phyloP scores from a whole-genome alignment of 2,797 vertebrate species.

The Tolypeutes matacus region DNA sequence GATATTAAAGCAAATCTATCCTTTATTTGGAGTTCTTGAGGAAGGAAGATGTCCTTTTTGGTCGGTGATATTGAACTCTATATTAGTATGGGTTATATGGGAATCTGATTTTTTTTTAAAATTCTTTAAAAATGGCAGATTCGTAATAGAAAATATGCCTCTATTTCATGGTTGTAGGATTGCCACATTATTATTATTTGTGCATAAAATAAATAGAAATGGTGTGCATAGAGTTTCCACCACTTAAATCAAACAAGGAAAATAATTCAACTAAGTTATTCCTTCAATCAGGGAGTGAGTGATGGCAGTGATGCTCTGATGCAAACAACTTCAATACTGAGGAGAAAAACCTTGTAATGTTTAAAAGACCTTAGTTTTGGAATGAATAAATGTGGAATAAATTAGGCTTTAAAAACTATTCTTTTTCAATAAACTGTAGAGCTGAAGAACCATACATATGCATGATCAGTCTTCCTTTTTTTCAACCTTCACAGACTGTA shows the following conservation, averaged over 20 bases:
- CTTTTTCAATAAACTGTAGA: slow-evolving; percentile 47
- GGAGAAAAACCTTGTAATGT: slow-evolving; percentile 61
- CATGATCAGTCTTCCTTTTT: background rate
- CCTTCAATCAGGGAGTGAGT: slow-evolving; percentile 62
- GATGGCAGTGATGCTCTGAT: slow-evolving; percentile 62
- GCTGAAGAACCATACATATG: slow-evolving; percentile 40
- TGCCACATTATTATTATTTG: slow-evolving; percentile 69
- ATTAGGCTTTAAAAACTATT: slow-evolving; percentile 60
- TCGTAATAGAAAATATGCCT: slow-evolving; percentile 55
- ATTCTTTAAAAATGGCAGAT: slow-evolving; percentile 52
- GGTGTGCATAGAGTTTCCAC: background rate
- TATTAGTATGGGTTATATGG: slow-evolving; percentile 18
- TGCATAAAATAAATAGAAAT: slow-evolving; percentile 73
- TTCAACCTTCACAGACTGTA: background rate
- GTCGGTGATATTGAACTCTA: background rate
- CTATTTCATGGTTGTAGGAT: slow-evolving; percentile 52
- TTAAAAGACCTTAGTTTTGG: slow-evolving; percentile 68
- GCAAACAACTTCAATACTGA: slow-evolving; percentile 66
- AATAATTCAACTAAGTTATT: slow-evolving; percentile 78
- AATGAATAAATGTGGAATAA: slow-evolving; percentile 73
- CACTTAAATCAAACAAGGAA: slow-evolving; percentile 76
- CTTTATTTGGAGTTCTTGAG: slow-evolving; percentile 7
- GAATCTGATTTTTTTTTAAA: background rate
- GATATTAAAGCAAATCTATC: background rate
- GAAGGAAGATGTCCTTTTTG: slow-evolving; percentile 23